Evolutionary conservation across 2,113 vertebrate genomes (phyloP).

Genomic region (Zosterops hypoxanthus): DNA sequence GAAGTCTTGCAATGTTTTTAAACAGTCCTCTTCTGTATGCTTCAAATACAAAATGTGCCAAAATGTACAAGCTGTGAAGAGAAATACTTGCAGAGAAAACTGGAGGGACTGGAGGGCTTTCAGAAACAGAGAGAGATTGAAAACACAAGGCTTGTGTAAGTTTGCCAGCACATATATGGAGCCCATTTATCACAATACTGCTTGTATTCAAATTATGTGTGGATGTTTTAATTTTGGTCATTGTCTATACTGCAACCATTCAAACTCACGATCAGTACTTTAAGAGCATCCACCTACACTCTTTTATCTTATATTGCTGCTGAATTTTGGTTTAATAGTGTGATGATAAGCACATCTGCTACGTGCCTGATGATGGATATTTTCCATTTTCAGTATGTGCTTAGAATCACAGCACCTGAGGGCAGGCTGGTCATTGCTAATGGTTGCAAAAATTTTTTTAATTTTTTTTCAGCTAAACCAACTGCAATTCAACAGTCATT

Average conservation of each 20-base stretch:
- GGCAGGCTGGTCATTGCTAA: neutral
- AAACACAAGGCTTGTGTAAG: neutral
- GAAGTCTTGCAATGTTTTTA: neutral
- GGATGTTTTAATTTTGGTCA: neutral
- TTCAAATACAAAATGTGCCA: slow-evolving; percentile 15
- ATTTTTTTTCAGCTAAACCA: neutral
- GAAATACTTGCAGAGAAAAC: slow-evolving; percentile 7
- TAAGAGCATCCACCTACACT: neutral
- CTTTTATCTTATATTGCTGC: neutral
- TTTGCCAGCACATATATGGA: neutral
- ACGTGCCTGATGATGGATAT: neutral
- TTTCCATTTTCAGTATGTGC: neutral
- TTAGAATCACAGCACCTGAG: neutral
- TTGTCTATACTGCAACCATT: neutral
- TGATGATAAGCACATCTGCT: neutral
- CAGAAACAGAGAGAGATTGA: neutral
- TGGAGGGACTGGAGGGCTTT: neutral
- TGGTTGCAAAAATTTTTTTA: neutral
- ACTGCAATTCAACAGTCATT: neutral
- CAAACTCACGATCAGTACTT: neutral
- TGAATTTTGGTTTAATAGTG: neutral
- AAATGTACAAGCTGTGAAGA: neutral
- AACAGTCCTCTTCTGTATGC: neutral
- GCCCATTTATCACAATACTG: neutral
- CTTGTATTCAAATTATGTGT: neutral